Evolutionary conservation across 2,113 vertebrate species (phyloP).

Genomic region (Mellivora capensis): DNA sequence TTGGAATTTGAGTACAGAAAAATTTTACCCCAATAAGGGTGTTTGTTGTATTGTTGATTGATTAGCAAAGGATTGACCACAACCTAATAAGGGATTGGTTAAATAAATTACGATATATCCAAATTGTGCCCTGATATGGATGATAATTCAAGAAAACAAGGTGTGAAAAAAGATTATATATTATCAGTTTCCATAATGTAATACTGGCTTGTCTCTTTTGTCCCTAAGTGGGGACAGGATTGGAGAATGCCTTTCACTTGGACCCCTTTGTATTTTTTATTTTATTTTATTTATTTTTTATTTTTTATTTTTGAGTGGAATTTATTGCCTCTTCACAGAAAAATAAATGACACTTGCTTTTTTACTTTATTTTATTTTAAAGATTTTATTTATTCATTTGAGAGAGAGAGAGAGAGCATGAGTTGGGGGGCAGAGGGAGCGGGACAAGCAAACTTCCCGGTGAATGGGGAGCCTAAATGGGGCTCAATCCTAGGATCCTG

Average conservation of each 20-base stretch:
- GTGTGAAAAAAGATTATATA: background rate
- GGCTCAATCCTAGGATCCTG: background rate
- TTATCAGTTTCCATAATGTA: background rate
- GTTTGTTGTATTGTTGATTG: background rate
- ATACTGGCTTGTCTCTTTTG: background rate
- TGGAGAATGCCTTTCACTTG: background rate
- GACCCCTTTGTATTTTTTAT: background rate
- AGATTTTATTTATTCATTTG: background rate
- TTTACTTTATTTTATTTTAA: background rate
- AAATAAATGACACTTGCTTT: background rate
- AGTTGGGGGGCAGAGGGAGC: background rate
- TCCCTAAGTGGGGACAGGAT: background rate
- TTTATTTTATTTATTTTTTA: background rate
- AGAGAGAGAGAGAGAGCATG: background rate
- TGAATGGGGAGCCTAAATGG: background rate
- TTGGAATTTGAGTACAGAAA: background rate
- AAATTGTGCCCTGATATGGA: background rate
- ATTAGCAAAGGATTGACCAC: background rate
- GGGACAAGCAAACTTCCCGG: background rate
- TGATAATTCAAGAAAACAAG: background rate
- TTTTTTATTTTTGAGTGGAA: background rate
- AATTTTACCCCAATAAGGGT: background rate
- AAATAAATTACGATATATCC: background rate
- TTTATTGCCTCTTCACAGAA: background rate
- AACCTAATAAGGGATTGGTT: background rate